Percentiles rank a stretch among this genome's conserved stretches.
Evolutionary conservation across 2,888 invertebrate genomes (phyloP).

Genomic region (Charanyca ferruginea): DNA sequence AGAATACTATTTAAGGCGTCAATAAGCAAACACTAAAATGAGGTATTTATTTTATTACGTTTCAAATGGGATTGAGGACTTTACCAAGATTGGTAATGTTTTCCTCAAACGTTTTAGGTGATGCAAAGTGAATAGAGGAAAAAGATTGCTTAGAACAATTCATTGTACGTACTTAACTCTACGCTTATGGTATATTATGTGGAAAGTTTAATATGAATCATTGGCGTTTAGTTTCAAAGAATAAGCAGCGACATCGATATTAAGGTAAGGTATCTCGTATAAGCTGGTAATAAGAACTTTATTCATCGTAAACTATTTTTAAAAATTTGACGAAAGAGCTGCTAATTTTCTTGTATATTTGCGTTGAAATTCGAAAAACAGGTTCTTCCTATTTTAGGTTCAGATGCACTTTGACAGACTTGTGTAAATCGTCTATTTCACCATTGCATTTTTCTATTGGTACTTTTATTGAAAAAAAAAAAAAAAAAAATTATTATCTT

Average conservation of each 20-base stretch:
- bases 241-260: neutral
- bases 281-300: too few species aligned
- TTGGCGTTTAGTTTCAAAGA: neutral
- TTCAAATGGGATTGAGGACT: constrained; percentile 34
- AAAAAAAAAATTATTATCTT: too few species aligned
- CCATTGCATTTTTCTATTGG: too few species aligned
- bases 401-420: too few species aligned
- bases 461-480: too few species aligned
- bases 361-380: too few species aligned
- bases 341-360: too few species aligned
- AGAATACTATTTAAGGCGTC: constrained; percentile 22
- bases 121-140: constrained; percentile 44
- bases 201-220: neutral
- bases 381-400: too few species aligned
- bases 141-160: constrained; percentile 22
- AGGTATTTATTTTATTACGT: constrained; percentile 9
- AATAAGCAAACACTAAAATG: constrained; percentile 5
- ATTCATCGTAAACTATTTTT: too few species aligned
- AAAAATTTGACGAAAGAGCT: too few species aligned
- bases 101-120: constrained; percentile 39
- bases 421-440: too few species aligned
- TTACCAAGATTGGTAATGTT: constrained; percentile 22
- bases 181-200: constrained; percentile 3
- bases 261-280: too few species aligned
- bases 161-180: constrained; percentile 19